These are phyloP conservation scores for Apis laboriosa DNA, from an alignment of 1,140 invertebrate species.

Conservation along the genomic window DNA sequence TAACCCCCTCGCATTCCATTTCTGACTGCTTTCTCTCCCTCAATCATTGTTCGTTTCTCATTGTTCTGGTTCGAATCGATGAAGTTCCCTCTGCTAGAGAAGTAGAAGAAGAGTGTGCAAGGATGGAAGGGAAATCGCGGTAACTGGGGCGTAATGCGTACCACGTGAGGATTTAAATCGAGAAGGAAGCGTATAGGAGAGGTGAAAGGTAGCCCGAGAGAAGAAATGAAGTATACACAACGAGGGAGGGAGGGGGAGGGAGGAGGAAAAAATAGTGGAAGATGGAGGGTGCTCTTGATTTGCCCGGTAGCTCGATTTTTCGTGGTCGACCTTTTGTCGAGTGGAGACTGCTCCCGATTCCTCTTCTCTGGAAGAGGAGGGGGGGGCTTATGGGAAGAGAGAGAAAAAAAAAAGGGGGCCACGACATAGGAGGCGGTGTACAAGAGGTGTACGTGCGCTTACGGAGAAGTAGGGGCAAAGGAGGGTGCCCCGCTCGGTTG, in stretches of 20 bases:
- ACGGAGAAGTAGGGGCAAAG: slow-evolving; percentile 3
- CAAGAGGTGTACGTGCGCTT: slow-evolving; percentile 35
- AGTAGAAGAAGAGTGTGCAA: background rate
- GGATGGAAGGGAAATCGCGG: slow-evolving; percentile 37
- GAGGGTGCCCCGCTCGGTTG: slow-evolving; percentile 11
- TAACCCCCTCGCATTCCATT: background rate
- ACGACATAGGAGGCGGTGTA: slow-evolving; percentile 41
- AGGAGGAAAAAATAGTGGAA: slow-evolving; percentile 4
- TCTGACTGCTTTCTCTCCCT: background rate
- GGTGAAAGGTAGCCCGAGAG: too few relatives aligned
- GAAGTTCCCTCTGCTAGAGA: background rate
- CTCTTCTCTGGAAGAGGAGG: slow-evolving; percentile 49
- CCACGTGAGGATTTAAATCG: slow-evolving; percentile 4
- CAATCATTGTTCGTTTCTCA: background rate
- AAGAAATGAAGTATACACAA: background rate
- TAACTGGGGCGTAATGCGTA: slow-evolving; percentile 62
- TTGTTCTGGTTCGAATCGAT: background rate
- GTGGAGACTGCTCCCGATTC: background rate
- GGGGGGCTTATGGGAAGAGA: background rate
- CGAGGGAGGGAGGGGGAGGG: background rate
- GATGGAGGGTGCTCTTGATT: slow-evolving; percentile 58
- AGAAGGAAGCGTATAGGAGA: slow-evolving; percentile 1
- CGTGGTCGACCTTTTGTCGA: slow-evolving; percentile 59
- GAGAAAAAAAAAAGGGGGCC: slow-evolving; percentile 37
- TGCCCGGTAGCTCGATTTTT: slow-evolving; percentile 50